A percentile compares a stretch with the other conserved stretches of the same genome.
Evolutionary conservation across 2,113 vertebrate species (phyloP).

Genomic region (Tenrec ecaudatus): DNA sequence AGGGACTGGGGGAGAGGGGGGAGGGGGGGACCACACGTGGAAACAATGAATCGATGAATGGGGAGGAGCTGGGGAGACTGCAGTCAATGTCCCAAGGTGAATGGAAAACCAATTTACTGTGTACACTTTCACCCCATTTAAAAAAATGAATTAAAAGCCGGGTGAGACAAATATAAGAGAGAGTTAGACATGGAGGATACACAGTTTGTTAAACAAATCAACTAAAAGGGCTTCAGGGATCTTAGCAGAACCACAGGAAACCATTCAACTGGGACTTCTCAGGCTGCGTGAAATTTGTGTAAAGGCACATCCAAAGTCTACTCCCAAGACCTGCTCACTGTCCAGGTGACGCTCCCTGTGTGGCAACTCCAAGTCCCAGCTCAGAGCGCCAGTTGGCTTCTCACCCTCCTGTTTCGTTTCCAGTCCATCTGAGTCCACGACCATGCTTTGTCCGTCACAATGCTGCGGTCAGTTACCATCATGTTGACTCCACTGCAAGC

Average conservation of each 20-base stretch:
- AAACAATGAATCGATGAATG: too few relatives aligned
- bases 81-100: too few relatives aligned
- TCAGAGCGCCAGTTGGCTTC: not conserved
- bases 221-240: too few relatives aligned
- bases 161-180: not conserved
- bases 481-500: not conserved
- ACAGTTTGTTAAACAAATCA: not conserved
- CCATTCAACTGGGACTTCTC: too few relatives aligned
- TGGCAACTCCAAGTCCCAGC: not conserved
- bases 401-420: too few relatives aligned
- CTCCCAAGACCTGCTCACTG: fast-evolving
- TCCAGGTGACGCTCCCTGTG: not conserved
- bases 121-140: too few relatives aligned
- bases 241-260: too few relatives aligned
- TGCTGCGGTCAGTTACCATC: not conserved
- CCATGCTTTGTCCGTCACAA: not conserved
- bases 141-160: not conserved
- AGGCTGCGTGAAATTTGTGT: too few relatives aligned
- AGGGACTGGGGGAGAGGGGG: too few relatives aligned
- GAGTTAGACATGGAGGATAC: not conserved
- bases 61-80: too few relatives aligned
- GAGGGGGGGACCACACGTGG: too few relatives aligned
- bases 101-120: too few relatives aligned
- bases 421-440: not conserved
- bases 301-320: not conserved